Percentiles rank a stretch among this genome's conserved stretches.
Conservation (phyloP, 2,797 vertebrate genomes). For the Microtus obscurus region DNA sequence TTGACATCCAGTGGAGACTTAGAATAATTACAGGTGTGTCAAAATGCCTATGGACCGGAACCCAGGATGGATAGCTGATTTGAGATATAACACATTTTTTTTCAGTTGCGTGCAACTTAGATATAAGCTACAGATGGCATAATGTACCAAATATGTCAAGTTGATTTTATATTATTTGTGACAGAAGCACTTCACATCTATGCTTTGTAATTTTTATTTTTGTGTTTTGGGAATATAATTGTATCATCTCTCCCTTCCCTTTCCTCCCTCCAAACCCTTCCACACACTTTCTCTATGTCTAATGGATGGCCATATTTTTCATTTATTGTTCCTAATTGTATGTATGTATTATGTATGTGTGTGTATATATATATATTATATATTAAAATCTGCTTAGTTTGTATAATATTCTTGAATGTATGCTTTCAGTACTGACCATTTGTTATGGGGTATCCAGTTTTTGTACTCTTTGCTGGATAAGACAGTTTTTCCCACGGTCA, state of each 20-base stretch:
- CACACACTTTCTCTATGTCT: neutral
- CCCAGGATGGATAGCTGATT: neutral
- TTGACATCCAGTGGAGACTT: conserved; percentile 90
- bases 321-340: neutral
- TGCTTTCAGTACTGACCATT: neutral
- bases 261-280: neutral
- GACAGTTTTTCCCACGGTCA: neutral
- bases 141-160: neutral
- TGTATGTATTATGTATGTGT: no score
- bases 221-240: neutral
- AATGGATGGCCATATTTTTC: neutral
- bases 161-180: neutral
- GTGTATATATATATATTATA: neutral
- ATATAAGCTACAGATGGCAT: neutral
- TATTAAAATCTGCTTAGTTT: neutral
- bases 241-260: neutral
- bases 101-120: neutral
- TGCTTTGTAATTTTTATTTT: neutral
- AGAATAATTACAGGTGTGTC: conserved; percentile 87
- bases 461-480: neutral
- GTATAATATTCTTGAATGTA: neutral
- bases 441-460: neutral
- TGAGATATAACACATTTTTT: neutral
- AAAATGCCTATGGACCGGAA: conserved; percentile 63
- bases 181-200: neutral